Evolutionary conservation across 2,797 vertebrate species (phyloP).

Genomic region (Betta splendens): DNA sequence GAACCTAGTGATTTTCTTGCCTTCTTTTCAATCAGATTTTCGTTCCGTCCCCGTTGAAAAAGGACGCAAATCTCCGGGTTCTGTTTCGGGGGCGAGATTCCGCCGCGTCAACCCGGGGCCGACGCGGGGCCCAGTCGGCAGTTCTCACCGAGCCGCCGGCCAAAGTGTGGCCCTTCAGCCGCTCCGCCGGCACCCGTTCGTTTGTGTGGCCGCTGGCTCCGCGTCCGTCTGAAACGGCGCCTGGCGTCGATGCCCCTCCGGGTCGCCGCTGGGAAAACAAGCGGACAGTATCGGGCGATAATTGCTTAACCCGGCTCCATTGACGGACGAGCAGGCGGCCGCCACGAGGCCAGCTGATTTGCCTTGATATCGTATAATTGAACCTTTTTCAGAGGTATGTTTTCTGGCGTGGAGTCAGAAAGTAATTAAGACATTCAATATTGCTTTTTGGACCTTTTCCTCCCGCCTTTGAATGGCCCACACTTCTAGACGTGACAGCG

Average conservation of each 20-base stretch:
- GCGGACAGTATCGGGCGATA: conserved; percentile 66
- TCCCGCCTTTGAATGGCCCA: conserved; percentile 66
- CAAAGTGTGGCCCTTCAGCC: conserved; percentile 31
- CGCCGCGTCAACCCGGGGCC: conserved; percentile 41
- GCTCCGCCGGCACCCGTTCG: conserved; percentile 31
- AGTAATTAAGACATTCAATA: conserved; percentile 78
- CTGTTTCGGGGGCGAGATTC: conserved; percentile 39
- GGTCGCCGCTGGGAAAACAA: conserved; percentile 63
- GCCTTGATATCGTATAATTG: conserved; percentile 76
- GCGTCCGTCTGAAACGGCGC: conserved; percentile 45
- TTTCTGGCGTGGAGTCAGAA: conserved; percentile 69
- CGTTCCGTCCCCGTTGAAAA: conserved; percentile 44
- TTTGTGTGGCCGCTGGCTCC: conserved; percentile 51
- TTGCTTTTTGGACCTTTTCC: conserved; percentile 76
- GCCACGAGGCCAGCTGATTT: conserved; percentile 71
- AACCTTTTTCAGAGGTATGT: conserved; percentile 75
- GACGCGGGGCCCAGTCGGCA: conserved; percentile 26
- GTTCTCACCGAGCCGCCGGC: conserved; percentile 19
- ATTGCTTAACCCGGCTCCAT: conserved; percentile 73
- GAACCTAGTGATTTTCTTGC: conserved; percentile 47
- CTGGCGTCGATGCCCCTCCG: conserved; percentile 47
- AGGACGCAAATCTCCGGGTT: conserved; percentile 27
- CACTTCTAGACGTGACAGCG: conserved; percentile 71
- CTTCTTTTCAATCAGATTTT: conserved; percentile 55
- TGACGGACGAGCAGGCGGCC: conserved; percentile 64